Percentiles rank a stretch among this genome's conserved stretches.
phyloP scores from a whole-genome alignment of 2,113 vertebrate genomes.

The Dolichallabes microphthalmus region DNA sequence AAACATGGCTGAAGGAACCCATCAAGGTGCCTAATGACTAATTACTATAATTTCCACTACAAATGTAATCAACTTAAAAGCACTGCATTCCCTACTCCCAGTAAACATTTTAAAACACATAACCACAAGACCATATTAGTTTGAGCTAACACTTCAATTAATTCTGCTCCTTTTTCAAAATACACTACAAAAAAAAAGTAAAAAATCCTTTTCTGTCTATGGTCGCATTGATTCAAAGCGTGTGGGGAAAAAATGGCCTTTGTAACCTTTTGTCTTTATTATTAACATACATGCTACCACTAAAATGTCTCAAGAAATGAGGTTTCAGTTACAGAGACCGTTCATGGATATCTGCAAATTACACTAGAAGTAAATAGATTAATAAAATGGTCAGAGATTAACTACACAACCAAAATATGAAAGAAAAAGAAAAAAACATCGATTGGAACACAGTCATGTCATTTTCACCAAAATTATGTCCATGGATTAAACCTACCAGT shows the following conservation, averaged over 20 bases:
- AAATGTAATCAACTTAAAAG: constrained; percentile 21
- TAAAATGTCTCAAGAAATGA: constrained; percentile 28
- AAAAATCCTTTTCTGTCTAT: neutral
- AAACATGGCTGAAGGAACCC: constrained; percentile 32
- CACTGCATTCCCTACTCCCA: constrained; percentile 10
- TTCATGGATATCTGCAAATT: constrained; percentile 8
- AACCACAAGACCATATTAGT: neutral
- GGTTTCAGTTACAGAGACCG: constrained; percentile 34
- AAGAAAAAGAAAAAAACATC: neutral
- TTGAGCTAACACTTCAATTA: neutral
- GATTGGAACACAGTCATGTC: neutral
- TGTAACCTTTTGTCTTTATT: neutral
- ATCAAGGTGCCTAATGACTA: constrained; percentile 33
- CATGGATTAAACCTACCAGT: neutral
- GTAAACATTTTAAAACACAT: constrained; percentile 20
- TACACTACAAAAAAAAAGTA: neutral
- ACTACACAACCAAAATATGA: neutral
- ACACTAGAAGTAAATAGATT: constrained; percentile 8
- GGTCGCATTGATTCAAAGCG: too few relatives aligned
- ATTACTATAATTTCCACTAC: constrained; percentile 43
- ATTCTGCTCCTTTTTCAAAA: constrained; percentile 7
- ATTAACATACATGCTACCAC: constrained; percentile 15
- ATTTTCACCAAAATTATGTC: neutral
- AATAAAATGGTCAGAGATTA: constrained; percentile 1
- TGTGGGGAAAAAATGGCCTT: neutral